Base-by-base conservation (phyloP, 2,113 vertebrate species). In the Microcebus lehilahytsara region DNA sequence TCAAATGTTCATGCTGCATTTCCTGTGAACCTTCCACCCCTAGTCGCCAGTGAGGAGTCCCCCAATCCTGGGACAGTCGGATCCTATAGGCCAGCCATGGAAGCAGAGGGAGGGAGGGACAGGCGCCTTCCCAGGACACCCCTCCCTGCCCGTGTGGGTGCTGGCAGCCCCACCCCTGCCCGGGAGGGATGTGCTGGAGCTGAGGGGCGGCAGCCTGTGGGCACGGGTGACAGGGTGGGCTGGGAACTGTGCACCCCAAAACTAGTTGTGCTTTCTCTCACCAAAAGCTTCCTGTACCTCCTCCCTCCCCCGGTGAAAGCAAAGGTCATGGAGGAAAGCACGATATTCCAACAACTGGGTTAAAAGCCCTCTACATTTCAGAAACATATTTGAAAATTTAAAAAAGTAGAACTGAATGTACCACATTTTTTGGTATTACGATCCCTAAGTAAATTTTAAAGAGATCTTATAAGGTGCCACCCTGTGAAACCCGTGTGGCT, bases 401-500 rank as follows among this genome's bases (percentile, higher is more conserved):
- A 25, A 49, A 20, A 88, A 89, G 25, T 22, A 27, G 42, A 66
- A 49, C 4, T 46, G 42, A 81, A 77, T 25, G 81, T 7, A 17
- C 19, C 11, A 22, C 60, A 27, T 62, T 25, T 34, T 89, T 42
- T 75, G 81, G 22, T 62, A 56, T 9, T 32, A n/a, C 4, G 30
- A 71, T 12, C 78, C 46, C 74, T 20, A 92, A 37, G 25, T 58
- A 32, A n/a, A 32, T 42, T 5, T 7, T 30, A 22, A 22, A 37
- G 72, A 22, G 86, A 19, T 77, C 72, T 22, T 40, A 9, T 9
- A 49, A 30, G n/a, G 22, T 1, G 34, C 34, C 34, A 32, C 25
- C 27, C 37, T 3, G n/a, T 10, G 83, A 78, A 37, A 42, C 34
- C 9, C 1, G 0, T 4, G 0, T 32, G 9, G 16, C 4, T n/a